Conservation (phyloP, 2,888 invertebrate genomes). For the Drosophila villosipedis region DNA sequence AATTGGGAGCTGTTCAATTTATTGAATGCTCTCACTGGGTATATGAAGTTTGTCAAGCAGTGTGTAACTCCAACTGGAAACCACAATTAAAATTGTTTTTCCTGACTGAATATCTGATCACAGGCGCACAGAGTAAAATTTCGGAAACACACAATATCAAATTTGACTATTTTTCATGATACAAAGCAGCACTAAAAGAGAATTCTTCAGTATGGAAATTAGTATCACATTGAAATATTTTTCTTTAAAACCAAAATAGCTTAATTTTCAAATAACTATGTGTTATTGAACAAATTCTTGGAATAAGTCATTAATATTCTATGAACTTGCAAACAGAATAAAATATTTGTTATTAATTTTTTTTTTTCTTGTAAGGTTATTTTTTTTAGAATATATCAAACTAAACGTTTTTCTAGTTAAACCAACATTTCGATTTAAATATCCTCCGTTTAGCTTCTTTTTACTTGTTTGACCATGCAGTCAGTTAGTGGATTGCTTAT, state of each 20-base stretch:
- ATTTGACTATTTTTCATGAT: neutral
- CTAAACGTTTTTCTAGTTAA: neutral
- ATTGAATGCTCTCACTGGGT: neutral
- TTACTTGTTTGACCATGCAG: neutral
- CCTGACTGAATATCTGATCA: neutral
- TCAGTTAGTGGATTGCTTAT: conserved; percentile 1
- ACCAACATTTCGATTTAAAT: neutral
- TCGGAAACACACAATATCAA: too few relatives aligned
- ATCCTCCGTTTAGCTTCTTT: neutral
- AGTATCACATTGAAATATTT: neutral
- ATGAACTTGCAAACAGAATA: too few relatives aligned
- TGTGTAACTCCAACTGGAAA: neutral
- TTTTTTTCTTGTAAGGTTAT: neutral
- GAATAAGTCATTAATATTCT: neutral
- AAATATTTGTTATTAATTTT: neutral
- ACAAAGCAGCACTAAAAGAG: neutral
- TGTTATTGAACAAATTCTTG: neutral
- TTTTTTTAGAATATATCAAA: neutral
- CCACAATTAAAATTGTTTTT: neutral
- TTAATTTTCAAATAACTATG: neutral
- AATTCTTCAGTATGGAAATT: neutral
- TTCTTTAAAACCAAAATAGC: neutral
- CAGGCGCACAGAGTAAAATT: neutral
- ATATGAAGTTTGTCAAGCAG: neutral
- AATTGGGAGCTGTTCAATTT: conserved; percentile 10